Evolutionary conservation across 2,888 invertebrate genomes (phyloP).

Genomic region (Drosophila kambysellisi): DNA sequence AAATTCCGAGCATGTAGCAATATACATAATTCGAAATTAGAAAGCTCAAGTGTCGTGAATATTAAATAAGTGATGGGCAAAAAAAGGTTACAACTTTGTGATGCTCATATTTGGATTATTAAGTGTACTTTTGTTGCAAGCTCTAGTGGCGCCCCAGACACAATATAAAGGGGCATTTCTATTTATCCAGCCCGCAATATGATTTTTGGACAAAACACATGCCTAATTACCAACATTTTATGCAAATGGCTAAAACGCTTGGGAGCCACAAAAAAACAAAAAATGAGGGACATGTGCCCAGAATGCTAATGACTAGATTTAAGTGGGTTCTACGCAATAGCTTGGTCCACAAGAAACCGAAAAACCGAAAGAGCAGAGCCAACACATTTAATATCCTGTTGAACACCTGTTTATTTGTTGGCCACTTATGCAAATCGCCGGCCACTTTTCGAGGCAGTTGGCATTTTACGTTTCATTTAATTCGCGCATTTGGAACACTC

Average conservation of each 20-base stretch:
- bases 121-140: background rate
- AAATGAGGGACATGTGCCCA: conserved; percentile 34
- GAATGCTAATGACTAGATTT: conserved; percentile 57
- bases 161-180: conserved; percentile 13
- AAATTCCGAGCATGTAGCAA: conserved; percentile 48
- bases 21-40: conserved; percentile 50
- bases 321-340: conserved; percentile 60
- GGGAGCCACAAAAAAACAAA: conserved; percentile 13
- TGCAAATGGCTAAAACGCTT: conserved; percentile 52
- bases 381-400: conserved; percentile 72
- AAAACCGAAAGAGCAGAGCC: background rate
- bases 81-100: background rate
- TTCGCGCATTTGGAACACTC: conserved; percentile 70
- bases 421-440: conserved; percentile 63
- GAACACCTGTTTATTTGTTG: conserved; percentile 69
- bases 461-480: conserved; percentile 70
- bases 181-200: conserved; percentile 27
- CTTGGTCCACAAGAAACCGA: conserved; percentile 23
- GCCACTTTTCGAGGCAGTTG: conserved; percentile 41
- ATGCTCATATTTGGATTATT: background rate
- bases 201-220: conserved; percentile 43
- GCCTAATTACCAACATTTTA: conserved; percentile 56
- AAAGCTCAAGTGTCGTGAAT: conserved; percentile 49
- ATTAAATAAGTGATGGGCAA: conserved; percentile 16
- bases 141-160: conserved; percentile 14